These are phyloP conservation scores for Melanotaenia pygmaea DNA, from an alignment of 2,797 vertebrate species.

Conservation along the genomic window DNA sequence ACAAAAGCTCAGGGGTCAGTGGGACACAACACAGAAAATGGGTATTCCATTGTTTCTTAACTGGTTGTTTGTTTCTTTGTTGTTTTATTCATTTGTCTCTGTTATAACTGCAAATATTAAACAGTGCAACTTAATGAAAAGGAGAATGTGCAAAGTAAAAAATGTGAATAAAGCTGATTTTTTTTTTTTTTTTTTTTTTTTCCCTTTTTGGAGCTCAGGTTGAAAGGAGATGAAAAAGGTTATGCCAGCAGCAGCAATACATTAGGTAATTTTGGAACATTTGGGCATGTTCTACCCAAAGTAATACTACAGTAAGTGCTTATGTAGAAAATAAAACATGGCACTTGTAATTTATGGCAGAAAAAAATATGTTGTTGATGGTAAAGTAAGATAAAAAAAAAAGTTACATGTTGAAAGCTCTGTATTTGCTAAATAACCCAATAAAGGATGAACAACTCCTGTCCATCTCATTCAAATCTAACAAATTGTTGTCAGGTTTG, in stretches of 20 bases:
- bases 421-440: too few relatives aligned
- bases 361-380: too few relatives aligned
- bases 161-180: conserved; percentile 43
- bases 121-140: conserved; percentile 56
- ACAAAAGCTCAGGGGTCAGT: conserved; percentile 82
- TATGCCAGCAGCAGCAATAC: conserved; percentile 45
- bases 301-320: too few relatives aligned
- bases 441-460: too few relatives aligned
- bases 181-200: too few relatives aligned
- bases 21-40: conserved; percentile 58
- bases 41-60: conserved; percentile 22
- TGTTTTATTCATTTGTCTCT: conserved; percentile 51
- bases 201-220: conserved; percentile 50
- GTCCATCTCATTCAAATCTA: too few relatives aligned
- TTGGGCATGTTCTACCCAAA: too few relatives aligned
- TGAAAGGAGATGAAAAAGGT: conserved; percentile 61
- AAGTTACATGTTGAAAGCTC: too few relatives aligned
- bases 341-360: too few relatives aligned
- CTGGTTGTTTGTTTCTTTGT: conserved; percentile 11
- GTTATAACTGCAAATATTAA: conserved; percentile 56
- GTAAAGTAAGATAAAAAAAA: too few relatives aligned
- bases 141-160: conserved; percentile 64
- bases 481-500: too few relatives aligned
- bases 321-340: too few relatives aligned
- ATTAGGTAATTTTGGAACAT: conserved; percentile 13